A percentile compares a stretch with the other conserved stretches of the same genome.
Conservation (phyloP, 2,888 invertebrate genomes). For the Drosophila siamana region DNA sequence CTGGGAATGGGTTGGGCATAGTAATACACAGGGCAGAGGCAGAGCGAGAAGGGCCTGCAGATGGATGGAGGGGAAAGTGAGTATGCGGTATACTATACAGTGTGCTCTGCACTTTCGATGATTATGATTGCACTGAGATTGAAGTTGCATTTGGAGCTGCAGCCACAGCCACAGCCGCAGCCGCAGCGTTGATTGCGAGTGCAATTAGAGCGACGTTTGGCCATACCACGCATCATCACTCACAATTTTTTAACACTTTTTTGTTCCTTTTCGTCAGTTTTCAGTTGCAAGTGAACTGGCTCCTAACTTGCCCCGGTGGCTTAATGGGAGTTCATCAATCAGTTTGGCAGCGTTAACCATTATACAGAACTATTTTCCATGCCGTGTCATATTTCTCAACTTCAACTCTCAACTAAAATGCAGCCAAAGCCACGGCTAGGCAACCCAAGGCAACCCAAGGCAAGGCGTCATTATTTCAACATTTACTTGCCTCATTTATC, state of each 20-base stretch:
- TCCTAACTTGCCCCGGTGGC: constrained; percentile 51
- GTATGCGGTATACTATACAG: background rate
- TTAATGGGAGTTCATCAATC: constrained; percentile 77
- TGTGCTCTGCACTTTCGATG: constrained; percentile 44
- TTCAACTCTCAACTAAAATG: constrained; percentile 58
- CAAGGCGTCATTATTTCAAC: constrained; percentile 71
- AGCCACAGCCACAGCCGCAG: constrained; percentile 22
- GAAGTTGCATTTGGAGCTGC: constrained; percentile 1
- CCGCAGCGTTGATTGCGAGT: constrained; percentile 69
- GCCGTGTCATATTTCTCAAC: constrained; percentile 64
- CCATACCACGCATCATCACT: constrained; percentile 68
- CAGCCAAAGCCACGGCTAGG: constrained; percentile 18
- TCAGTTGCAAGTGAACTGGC: constrained; percentile 41
- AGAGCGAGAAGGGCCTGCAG: background rate
- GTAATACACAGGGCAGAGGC: no score
- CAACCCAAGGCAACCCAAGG: no score
- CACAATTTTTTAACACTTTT: constrained; percentile 79
- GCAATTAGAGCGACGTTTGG: constrained; percentile 69
- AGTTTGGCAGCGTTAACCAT: constrained; percentile 69
- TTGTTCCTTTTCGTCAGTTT: constrained; percentile 21
- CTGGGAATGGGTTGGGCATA: constrained; percentile 27
- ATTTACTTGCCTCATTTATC: constrained; percentile 78
- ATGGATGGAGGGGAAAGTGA: no score
- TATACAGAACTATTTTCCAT: constrained; percentile 63
- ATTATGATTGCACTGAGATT: constrained; percentile 53